Conservation (phyloP, 2,888 invertebrate genomes). For the Tortricodes alternella region DNA sequence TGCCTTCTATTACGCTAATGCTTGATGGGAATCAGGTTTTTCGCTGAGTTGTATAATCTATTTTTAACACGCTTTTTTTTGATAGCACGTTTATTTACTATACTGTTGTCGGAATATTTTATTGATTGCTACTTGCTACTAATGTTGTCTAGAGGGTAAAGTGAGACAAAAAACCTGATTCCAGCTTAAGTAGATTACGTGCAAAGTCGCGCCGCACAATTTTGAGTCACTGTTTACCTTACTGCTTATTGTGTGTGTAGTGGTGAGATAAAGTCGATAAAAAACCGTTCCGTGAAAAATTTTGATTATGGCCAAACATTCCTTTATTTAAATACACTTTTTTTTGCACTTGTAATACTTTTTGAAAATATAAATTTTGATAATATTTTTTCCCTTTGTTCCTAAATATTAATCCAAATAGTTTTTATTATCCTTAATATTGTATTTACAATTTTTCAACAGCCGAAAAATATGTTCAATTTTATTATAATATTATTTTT, state of each 20-base stretch:
- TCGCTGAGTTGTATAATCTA: conserved; percentile 45
- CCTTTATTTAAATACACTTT: conserved; percentile 76
- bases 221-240: conserved; percentile 74
- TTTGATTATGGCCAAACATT: conserved; percentile 80
- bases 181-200: conserved; percentile 58
- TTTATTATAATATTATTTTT: conserved; percentile 80
- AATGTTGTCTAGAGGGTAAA: conserved; percentile 26
- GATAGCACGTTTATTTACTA: conserved; percentile 29
- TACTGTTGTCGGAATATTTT: conserved; percentile 31
- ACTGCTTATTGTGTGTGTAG: conserved; percentile 72
- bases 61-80: conserved; percentile 27
- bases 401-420: conserved; percentile 84
- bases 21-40: conserved; percentile 74
- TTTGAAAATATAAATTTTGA: conserved; percentile 84
- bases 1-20: conserved; percentile 77
- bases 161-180: conserved; percentile 62
- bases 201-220: conserved; percentile 75
- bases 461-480: conserved; percentile 83
- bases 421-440: conserved; percentile 81
- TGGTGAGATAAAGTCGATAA: conserved; percentile 78
- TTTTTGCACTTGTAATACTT: conserved; percentile 82
- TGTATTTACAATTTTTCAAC: conserved; percentile 83
- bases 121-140: conserved; percentile 31
- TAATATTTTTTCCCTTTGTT: conserved; percentile 80
- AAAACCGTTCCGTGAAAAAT: conserved; percentile 70